Percentiles rank a stretch among this genome's conserved stretches.
phyloP scores from a whole-genome alignment of 2,888 invertebrate species.

The Caenorhabditis sulstoni region DNA sequence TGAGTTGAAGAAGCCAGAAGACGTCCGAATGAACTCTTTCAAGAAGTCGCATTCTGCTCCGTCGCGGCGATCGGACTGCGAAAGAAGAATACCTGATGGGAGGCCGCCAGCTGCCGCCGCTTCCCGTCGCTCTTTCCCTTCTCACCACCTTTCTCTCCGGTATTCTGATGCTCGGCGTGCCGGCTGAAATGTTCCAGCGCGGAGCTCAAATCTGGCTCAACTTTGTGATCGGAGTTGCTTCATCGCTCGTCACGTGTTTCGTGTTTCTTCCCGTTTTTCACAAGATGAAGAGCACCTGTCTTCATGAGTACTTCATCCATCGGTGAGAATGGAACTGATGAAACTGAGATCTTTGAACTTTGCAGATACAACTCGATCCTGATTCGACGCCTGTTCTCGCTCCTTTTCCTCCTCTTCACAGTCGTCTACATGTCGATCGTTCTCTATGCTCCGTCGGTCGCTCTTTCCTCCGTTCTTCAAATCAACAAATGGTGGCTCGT shows the following conservation, averaged over 20 bases:
- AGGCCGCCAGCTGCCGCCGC: constrained; percentile 72
- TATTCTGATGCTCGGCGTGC: constrained; percentile 76
- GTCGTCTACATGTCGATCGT: constrained; percentile 74
- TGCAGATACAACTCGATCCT: constrained; percentile 73
- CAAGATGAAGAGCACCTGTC: constrained; percentile 74
- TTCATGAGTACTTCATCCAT: constrained; percentile 76
- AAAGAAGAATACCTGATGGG: constrained; percentile 77
- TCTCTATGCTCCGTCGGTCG: constrained; percentile 75
- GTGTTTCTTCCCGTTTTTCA: constrained; percentile 77
- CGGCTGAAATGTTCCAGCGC: constrained; percentile 75
- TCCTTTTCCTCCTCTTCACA: constrained; percentile 71
- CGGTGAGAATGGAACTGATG: no score
- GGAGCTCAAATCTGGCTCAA: constrained; percentile 77
- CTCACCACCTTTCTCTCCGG: constrained; percentile 76
- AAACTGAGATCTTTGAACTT: no score
- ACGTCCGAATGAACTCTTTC: background rate
- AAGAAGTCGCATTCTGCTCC: constrained; percentile 64
- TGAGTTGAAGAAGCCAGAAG: constrained; percentile 61
- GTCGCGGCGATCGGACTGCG: constrained; percentile 59
- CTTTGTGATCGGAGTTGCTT: constrained; percentile 72
- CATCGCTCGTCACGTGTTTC: constrained; percentile 69
- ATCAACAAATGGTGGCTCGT: constrained; percentile 70
- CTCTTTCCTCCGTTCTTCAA: constrained; percentile 70
- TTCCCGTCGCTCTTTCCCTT: constrained; percentile 74
- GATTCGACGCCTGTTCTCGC: constrained; percentile 70